Evolutionary conservation across 2,888 invertebrate genomes (phyloP), one percentile per base, ranked within the genome.

Genomic region (Volucella inanis): DNA sequence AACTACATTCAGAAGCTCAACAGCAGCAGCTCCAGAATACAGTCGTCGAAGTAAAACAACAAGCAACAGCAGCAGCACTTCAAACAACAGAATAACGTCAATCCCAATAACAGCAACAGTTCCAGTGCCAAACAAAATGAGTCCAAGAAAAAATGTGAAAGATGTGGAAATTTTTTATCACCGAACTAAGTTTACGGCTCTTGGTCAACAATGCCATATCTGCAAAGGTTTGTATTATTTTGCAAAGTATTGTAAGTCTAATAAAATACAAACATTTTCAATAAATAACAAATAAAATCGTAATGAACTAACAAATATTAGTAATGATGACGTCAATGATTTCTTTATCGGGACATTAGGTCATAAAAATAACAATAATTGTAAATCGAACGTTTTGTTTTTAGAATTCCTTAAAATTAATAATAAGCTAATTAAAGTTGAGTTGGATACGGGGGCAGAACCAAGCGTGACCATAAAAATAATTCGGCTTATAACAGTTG

Each of bases 121-220:
- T 15, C 57, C 14, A 49, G 12, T 9, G 10, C 12, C 2, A 70
- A 59, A 8, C 4, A 8, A 3, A 68, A 38, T 6, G 11, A 68
- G 14, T 41, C 14, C 14, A 57, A 47, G 41, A 62, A 62, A 8
- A 18, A 22, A 10, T 70, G 57, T 39, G 70, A 70, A 47, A 47
- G 70, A 70, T 68, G 47, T 22, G 55, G 47, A 38, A 57, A 70
- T 12, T 57, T 31, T 38, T 31, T n/a, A 61, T 52, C 61, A 74
- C 64, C 54, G 74, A 47, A 8, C 11, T 18, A 74, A 62, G 9
- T 55, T 62, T 54, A 52, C 62, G 22, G 45, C 45, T 45, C 45
- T 45, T 11, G 45, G 45, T 45, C 3, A 45, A 45, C 10, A 45
- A 45, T 45, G 45, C 12, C 45, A 45, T 12, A 12, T 45, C 11